These are phyloP conservation scores for Drosophila melanosoma DNA, from an alignment of 2,888 invertebrate species.

Conservation along the genomic window DNA sequence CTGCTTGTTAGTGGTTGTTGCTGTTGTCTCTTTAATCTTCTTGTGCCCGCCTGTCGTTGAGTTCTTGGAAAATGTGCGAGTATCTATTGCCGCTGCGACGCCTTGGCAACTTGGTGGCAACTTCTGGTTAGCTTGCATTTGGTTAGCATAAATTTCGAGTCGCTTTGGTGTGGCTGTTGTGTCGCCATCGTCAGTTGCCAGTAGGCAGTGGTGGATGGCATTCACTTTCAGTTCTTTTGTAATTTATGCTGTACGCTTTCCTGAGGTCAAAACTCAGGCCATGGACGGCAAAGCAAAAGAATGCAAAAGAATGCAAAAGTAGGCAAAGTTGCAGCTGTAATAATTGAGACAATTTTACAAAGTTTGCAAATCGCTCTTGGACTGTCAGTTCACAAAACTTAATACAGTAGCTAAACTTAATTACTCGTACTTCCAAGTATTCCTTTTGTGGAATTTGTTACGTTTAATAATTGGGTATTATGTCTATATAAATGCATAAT, in stretches of 20 bases:
- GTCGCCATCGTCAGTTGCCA: constrained; percentile 10
- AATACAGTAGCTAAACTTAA: constrained; percentile 12
- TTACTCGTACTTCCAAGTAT: not conserved
- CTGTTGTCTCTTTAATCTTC: constrained; percentile 19
- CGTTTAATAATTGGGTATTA: not conserved
- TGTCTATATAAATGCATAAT: not conserved
- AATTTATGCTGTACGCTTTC: constrained; percentile 61
- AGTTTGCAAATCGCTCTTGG: constrained; percentile 21
- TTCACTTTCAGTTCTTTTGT: constrained; percentile 63
- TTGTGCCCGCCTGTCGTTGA: constrained; percentile 27
- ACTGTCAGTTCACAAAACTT: constrained; percentile 1
- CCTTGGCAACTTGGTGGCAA: constrained; percentile 53
- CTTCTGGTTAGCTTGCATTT: constrained; percentile 64
- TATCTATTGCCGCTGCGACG: constrained; percentile 54
- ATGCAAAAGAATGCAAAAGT: constrained; percentile 31
- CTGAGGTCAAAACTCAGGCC: constrained; percentile 60
- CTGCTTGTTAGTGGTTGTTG: not conserved
- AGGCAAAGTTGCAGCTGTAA: constrained; percentile 37
- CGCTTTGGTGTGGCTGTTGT: constrained; percentile 17
- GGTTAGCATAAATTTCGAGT: constrained; percentile 74
- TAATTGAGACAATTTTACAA: constrained; percentile 39
- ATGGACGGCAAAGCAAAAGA: constrained; percentile 29
- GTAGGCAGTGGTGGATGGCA: constrained; percentile 34
- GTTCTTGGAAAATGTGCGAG: constrained; percentile 51
- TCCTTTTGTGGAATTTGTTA: not conserved